Evolutionary conservation across 2,888 invertebrate species (phyloP), one percentile per base, ranked within the genome.

Genomic region (Polyploca ridens): DNA sequence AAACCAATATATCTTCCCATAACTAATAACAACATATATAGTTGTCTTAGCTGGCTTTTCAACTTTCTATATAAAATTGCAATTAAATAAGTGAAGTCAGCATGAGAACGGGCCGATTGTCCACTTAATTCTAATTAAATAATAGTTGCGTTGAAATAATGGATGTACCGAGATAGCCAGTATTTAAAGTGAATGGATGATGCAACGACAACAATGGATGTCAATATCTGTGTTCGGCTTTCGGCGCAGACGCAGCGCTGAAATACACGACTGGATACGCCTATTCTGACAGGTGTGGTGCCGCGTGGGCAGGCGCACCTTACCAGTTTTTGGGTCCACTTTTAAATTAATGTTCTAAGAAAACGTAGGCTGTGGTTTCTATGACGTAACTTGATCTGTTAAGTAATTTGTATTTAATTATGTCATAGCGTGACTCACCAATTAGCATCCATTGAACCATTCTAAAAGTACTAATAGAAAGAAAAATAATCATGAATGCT

Each of bases 141-240:
- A 79, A 84, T 84, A 81, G 76, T 63, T 72, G 76, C 74, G 76
- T 81, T 78, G 75, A 75, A 78, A 74, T 79, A 83, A 82, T 83
- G 74, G 75, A 73, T 69, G 64, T 71, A 73, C 74, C 77, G 77
- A 75, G 78, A 79, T 81, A 76, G 73, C 73, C 70, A 68, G 75
- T 54, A 66, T 65, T 68, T 74, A 69, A 41, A 80, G 79, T 85
- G 87, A 88, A 86, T 85, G 85, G 79, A 72, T 90, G 85, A 88
- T 80, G 88, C 79, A 89, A 61, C 33, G 4, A 61, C 41, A 54
- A 90, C 82, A 84, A 84, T 81, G 79, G 77, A 70, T 77, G 79
- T 74, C 78, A 74, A 72, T 74, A 68, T 74, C 38, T 41, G 41
- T 41, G 41, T 41, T 41, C 41, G 38, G 10, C 38, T 35, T 35